A percentile compares a stretch with the other conserved stretches of the same genome.
These are phyloP conservation scores for Crax fasciolata DNA, from an alignment of 2,797 vertebrate species.

Conservation along the genomic window DNA sequence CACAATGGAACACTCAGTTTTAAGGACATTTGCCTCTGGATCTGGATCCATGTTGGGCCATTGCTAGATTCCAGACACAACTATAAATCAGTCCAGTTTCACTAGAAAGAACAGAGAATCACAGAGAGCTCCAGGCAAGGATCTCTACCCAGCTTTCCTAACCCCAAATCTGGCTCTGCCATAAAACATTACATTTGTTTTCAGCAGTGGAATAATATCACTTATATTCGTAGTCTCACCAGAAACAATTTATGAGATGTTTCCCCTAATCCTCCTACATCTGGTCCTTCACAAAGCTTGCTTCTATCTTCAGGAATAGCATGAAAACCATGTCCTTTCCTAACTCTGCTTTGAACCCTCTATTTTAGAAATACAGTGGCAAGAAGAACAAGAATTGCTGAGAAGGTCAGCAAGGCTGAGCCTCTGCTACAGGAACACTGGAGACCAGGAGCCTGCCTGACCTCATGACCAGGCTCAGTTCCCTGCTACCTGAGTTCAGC, in stretches of 20 bases:
- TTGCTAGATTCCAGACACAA: conserved; percentile 36
- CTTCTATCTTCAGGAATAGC: neutral
- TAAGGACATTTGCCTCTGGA: conserved; percentile 53
- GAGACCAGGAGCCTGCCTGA: neutral
- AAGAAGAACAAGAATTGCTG: neutral
- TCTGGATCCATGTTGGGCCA: conserved; percentile 13
- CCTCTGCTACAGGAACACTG: neutral
- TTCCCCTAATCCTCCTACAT: neutral
- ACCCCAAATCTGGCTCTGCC: conserved; percentile 13
- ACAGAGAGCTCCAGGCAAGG: conserved; percentile 16
- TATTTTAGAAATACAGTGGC: neutral
- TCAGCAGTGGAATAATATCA: conserved; percentile 11
- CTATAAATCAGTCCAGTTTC: conserved; percentile 53
- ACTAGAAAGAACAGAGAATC: neutral
- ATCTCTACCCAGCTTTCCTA: conserved; percentile 52
- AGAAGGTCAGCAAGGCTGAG: neutral
- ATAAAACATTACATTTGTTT: conserved; percentile 29
- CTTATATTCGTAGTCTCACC: neutral
- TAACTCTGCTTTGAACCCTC: neutral
- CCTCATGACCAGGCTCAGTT: rapidly evolving
- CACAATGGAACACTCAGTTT: conserved; percentile 43
- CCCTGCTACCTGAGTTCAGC: neutral
- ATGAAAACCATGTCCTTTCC: neutral
- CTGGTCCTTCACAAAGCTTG: conserved; percentile 9
- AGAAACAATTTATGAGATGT: neutral